Evolutionary conservation across 2,888 invertebrate species (phyloP).

Genomic region (Oegoconia quadripuncta): DNA sequence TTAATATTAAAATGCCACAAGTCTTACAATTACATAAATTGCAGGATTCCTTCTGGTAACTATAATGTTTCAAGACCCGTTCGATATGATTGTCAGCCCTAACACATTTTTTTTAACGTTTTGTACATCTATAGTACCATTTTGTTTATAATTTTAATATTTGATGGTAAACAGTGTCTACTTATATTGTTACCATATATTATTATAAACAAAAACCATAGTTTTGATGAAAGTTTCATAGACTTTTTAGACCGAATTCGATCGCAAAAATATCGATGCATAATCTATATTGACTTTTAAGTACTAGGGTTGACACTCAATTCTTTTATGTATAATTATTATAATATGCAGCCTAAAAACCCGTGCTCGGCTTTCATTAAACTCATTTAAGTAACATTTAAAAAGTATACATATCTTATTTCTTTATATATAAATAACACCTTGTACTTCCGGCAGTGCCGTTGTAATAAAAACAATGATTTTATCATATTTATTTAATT

Average conservation of each 20-base stretch:
- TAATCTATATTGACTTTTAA: too few relatives aligned
- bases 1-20: conserved; percentile 16
- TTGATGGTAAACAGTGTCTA: too few relatives aligned
- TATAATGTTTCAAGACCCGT: conserved; percentile 72
- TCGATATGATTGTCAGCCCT: conserved; percentile 49
- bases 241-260: too few relatives aligned
- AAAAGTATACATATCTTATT: conserved; percentile 1
- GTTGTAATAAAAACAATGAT: conserved; percentile 41
- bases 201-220: too few relatives aligned
- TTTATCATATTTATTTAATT: conserved; percentile 51
- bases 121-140: too few relatives aligned
- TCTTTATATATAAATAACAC: conserved; percentile 50
- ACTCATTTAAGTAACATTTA: conserved; percentile 52
- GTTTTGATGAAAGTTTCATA: too few relatives aligned
- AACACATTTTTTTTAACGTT: too few relatives aligned
- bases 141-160: too few relatives aligned
- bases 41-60: conserved; percentile 72
- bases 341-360: conserved; percentile 59
- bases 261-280: too few relatives aligned
- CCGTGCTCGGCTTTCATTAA: conserved; percentile 52
- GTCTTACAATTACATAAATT: conserved; percentile 35
- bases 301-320: conserved; percentile 41
- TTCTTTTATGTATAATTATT: conserved; percentile 26
- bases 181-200: too few relatives aligned
- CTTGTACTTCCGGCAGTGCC: conserved; percentile 55